Percentiles rank a stretch among this genome's conserved stretches.
phyloP scores from a whole-genome alignment of 1,140 invertebrate species.

The Dufourea novaeangliae region DNA sequence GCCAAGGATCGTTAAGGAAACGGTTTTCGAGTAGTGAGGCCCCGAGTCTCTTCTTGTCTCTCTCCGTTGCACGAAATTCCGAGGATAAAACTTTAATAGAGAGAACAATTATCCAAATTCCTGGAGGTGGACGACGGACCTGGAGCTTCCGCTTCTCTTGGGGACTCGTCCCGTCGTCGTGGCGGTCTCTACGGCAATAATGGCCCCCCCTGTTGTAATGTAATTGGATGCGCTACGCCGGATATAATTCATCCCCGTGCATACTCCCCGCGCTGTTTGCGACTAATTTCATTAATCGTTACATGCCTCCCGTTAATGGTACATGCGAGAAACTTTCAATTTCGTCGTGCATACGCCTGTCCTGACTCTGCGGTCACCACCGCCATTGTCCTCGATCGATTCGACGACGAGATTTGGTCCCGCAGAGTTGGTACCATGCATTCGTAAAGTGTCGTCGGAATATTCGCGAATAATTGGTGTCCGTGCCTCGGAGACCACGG shows the following conservation, averaged over 20 bases:
- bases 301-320: background rate
- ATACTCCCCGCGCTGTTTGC: background rate
- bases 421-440: background rate
- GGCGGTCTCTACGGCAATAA: slow-evolving; percentile 8
- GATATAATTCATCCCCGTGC: slow-evolving; percentile 29
- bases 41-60: too few relatives aligned
- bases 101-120: slow-evolving; percentile 18
- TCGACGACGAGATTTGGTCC: background rate
- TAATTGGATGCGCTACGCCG: slow-evolving; percentile 27
- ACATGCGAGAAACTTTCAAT: background rate
- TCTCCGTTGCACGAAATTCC: background rate
- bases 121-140: slow-evolving; percentile 6
- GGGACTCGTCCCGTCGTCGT: background rate
- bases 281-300: slow-evolving; percentile 18
- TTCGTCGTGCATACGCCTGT: background rate
- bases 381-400: background rate
- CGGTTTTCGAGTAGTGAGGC: background rate
- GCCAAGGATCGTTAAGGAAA: background rate
- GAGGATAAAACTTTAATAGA: slow-evolving; percentile 31
- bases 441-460: background rate
- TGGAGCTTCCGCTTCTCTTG: slow-evolving; percentile 28
- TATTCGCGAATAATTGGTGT: background rate
- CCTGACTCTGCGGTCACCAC: background rate
- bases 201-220: slow-evolving; percentile 23
- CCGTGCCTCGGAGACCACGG: too few relatives aligned